phyloP scores from a whole-genome alignment of 2,797 vertebrate genomes.

The Rhinophrynus dorsalis region DNA sequence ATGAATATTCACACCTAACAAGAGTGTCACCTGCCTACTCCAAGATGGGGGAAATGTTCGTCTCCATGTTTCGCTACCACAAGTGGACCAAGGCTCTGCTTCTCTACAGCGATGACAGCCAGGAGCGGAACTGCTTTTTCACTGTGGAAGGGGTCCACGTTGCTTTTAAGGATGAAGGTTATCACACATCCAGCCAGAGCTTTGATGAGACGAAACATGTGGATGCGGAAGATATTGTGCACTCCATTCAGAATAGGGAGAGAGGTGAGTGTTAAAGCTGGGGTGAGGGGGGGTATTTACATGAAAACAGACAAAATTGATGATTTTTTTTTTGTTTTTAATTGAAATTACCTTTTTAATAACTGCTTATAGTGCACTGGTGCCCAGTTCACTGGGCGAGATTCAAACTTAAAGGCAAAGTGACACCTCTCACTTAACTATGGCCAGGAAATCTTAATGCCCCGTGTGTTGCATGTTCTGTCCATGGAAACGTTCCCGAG shows the following conservation, averaged over 20 bases:
- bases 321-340: too few species aligned
- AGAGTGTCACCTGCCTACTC: slow-evolving; percentile 89
- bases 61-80: slow-evolving; percentile 83
- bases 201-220: slow-evolving; percentile 71
- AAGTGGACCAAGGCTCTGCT: slow-evolving; percentile 82
- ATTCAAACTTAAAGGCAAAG: too few species aligned
- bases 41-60: slow-evolving; percentile 93
- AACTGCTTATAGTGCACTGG: too few species aligned
- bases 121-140: slow-evolving; percentile 90
- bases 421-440: too few species aligned
- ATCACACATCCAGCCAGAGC: slow-evolving; percentile 67
- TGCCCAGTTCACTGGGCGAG: too few species aligned
- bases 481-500: too few species aligned
- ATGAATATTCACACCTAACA: slow-evolving; percentile 88
- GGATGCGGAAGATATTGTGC: slow-evolving; percentile 79
- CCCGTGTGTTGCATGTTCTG: too few species aligned
- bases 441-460: too few species aligned
- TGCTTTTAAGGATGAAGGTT: slow-evolving; percentile 72
- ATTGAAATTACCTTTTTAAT: too few species aligned
- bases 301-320: too few species aligned
- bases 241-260: slow-evolving; percentile 64
- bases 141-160: slow-evolving; percentile 85
- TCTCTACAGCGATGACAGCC: slow-evolving; percentile 84
- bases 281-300: neutral
- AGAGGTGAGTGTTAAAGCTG: slow-evolving; percentile 62